Evolutionary conservation across 2,888 invertebrate genomes (phyloP).

Genomic region (Noctua janthina): DNA sequence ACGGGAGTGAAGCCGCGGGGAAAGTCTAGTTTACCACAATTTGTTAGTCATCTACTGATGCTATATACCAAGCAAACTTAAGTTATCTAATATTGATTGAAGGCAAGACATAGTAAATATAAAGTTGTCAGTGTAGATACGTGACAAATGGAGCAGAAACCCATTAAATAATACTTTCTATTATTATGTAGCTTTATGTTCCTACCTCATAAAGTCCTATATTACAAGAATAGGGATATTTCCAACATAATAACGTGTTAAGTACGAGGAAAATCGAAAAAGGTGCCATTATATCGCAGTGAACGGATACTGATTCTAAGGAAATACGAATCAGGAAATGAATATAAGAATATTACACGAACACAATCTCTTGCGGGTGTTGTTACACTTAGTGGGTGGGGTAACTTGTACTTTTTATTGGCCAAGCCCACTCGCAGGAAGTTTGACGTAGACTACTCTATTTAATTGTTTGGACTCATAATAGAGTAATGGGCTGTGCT

Average conservation of each 20-base stretch:
- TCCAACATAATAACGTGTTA: conserved; percentile 32
- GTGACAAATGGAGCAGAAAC: neutral
- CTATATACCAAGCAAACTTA: neutral
- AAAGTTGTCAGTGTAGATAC: neutral
- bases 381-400: conserved; percentile 35
- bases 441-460: conserved; percentile 48
- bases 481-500: conserved; percentile 38
- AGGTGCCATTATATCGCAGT: conserved; percentile 68
- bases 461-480: conserved; percentile 54
- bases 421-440: conserved; percentile 17
- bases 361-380: conserved; percentile 36
- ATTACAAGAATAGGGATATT: conserved; percentile 10
- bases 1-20: neutral
- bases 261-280: conserved; percentile 79
- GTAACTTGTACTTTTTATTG: conserved; percentile 44
- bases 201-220: neutral
- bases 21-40: neutral
- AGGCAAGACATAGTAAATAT: neutral
- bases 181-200: neutral
- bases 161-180: neutral
- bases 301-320: conserved; percentile 60
- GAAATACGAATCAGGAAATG: conserved; percentile 68
- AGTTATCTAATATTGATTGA: neutral
- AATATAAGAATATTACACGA: conserved; percentile 52
- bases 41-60: neutral